Evolutionary conservation across 2,113 vertebrate genomes (phyloP), one percentile per base, ranked within the genome.

Genomic region (Genyomyrus donnyi): DNA sequence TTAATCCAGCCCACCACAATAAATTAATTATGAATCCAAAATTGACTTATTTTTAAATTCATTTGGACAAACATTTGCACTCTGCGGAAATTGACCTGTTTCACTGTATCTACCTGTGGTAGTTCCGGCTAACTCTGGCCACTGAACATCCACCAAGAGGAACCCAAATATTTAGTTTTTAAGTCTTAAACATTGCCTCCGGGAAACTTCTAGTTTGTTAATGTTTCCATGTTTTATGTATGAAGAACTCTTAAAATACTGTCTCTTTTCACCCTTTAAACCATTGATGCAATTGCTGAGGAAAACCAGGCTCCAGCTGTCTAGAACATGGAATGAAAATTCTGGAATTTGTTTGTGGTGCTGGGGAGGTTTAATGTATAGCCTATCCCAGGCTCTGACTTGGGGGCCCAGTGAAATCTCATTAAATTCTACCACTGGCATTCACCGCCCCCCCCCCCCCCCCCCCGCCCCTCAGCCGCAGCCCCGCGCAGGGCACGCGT

Each of bases 21-120:
- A 88, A 88, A 88, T n/a, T 15, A 70, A 74, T 88, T 46, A 74
- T 74, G n/a, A 89, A 89, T 35, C 74, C 48, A 10, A 48, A 49
- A 50, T 89, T 74, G 42, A 7, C 56, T 88, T 58, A 15, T 89
- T 74, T 89, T 80, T n/a, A 52, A 77, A 74, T 13, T 89, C 24
- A 17, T 89, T 62, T 50, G 62, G 88, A 70, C 62, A 88, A 88
- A 31, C n/a, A 31, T 88, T 66, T 48, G 62, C 27, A 70, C 39
- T 89, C 13, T 13, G 46, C 31, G 85, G 58, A 87, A 77, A 7
- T 27, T 27, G 24, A 89, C 53, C 91, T 49, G 85, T 52, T 66
- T 89, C 85, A 53, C 77, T 85, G 91, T 35, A 91, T n/a, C 24
- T 85, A 86, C 88, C 52, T 83, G 90, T 90, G 92, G 88, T 85